Evolutionary conservation across 2,888 invertebrate genomes (phyloP), one percentile per base, ranked within the genome.

Genomic region (Poecilus cupreus): DNA sequence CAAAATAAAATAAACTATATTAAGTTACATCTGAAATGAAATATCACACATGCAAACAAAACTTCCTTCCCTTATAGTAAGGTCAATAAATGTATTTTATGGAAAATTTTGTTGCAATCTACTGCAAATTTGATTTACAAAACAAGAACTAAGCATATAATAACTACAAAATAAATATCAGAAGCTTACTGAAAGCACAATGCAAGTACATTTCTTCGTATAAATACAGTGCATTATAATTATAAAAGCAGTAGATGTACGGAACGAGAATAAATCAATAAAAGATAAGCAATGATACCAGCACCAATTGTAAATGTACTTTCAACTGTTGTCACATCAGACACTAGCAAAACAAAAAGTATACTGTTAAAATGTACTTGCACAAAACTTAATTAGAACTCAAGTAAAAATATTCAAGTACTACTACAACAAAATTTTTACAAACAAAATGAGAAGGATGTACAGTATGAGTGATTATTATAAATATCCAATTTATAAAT

Each of bases 1-100:
- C 72, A 80, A 81, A 74, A 81, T 57, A 75, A 81, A 75, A 54
- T 13, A 81, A 72, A 81, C 72, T 51, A 57, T 78, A 60, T 51
- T 39, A 80, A 80, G 70, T 70, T 75, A 81, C 81, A 64, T 81
- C 81, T 81, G 81, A 81, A 81, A 81, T 81, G 81, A 81, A 32
- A 81, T 60, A 37, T 72, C 80, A 83, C 82, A 77, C 86, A 86
- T 86, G 86, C 86, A 86, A 84, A 83, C 85, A 84, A 84, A 87
- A 88, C 86, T 86, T 87, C 88, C 88, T 89, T 89, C 89, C 89
- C 89, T 89, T 89, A 89, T 90, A 90, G 89, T 90, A 90, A 90
- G 89, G 89, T 89, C 81, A 83, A 82, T 82, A 80, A 82, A 78
- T 81, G 81, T 81, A 81, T 81, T 81, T 81, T 81, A 81, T 81